These are phyloP conservation scores for Barbus barbus DNA, from an alignment of 2,113 vertebrate species.

Conservation along the genomic window DNA sequence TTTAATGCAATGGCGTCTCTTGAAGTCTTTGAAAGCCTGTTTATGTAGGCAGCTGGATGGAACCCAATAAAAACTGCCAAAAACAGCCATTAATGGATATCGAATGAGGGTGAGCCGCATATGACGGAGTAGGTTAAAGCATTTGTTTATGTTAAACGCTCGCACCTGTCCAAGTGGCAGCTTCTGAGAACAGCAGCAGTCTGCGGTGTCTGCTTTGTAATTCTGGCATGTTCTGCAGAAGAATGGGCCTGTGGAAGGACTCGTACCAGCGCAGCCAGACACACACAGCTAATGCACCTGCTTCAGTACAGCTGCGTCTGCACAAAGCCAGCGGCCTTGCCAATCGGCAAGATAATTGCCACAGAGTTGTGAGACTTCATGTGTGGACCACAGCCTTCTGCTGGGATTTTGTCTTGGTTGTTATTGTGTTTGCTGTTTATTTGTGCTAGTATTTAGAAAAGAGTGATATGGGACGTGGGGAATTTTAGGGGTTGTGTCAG, in stretches of 20 bases:
- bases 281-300: conserved; percentile 51
- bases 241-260: conserved; percentile 9
- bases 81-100: conserved; percentile 35
- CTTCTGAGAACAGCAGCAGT: conserved; percentile 37
- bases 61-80: conserved; percentile 23
- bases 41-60: conserved; percentile 26
- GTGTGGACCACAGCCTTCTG: conserved; percentile 31
- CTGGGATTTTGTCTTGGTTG: conserved; percentile 9
- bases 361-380: conserved; percentile 60
- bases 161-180: conserved; percentile 67
- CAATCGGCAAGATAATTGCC: conserved; percentile 65
- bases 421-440: conserved; percentile 25
- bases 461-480: conserved; percentile 27
- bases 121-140: conserved; percentile 52
- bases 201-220: conserved; percentile 23
- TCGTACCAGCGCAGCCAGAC: conserved; percentile 15
- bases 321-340: conserved; percentile 57
- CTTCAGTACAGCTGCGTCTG: conserved; percentile 63
- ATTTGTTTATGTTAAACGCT: conserved; percentile 64
- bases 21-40: conserved; percentile 25
- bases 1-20: conserved; percentile 14
- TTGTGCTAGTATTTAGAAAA: not conserved
- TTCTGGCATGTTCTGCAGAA: conserved; percentile 19
- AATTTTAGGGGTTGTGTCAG: not conserved
- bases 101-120: conserved; percentile 21